A percentile compares a stretch with the other conserved stretches of the same genome.
Evolutionary conservation across 1,140 invertebrate genomes (phyloP).

Genomic region (Euwallacea similis): DNA sequence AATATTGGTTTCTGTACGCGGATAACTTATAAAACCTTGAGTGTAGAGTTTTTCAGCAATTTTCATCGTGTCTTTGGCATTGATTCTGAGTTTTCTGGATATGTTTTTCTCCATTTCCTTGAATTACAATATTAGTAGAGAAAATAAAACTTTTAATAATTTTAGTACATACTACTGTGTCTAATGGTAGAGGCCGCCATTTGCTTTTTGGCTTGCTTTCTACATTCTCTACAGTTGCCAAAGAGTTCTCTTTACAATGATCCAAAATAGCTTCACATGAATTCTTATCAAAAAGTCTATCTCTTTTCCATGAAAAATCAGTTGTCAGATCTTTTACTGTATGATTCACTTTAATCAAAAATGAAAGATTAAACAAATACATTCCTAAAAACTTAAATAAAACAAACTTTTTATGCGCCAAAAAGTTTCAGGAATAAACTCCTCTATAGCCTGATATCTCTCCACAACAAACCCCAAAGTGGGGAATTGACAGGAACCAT

Average conservation of each 20-base stretch:
- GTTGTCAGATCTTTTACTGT: constrained; percentile 70
- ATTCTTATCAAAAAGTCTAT: constrained; percentile 85
- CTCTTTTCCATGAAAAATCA: constrained; percentile 89
- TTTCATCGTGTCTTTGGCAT: constrained; percentile 94
- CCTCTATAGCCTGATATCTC: constrained; percentile 80
- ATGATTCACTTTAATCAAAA: constrained; percentile 64
- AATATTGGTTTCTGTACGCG: constrained; percentile 95
- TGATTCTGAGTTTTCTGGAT: constrained; percentile 88
- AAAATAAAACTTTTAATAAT: not conserved
- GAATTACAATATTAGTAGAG: not conserved
- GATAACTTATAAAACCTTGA: constrained; percentile 91
- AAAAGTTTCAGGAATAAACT: constrained; percentile 87
- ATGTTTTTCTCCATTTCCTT: constrained; percentile 94
- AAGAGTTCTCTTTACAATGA: constrained; percentile 73
- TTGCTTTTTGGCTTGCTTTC: constrained; percentile 90
- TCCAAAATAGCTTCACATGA: constrained; percentile 80
- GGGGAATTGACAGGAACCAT: constrained; percentile 97
- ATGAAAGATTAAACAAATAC: too few species aligned
- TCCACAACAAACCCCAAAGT: constrained; percentile 97
- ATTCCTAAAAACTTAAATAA: not conserved
- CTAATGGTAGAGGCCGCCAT: constrained; percentile 93
- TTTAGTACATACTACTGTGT: constrained; percentile 82
- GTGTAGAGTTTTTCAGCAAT: constrained; percentile 93
- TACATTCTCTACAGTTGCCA: constrained; percentile 80
- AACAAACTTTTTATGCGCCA: constrained; percentile 83